A percentile compares a stretch with the other conserved stretches of the same genome.
These are phyloP conservation scores for Myopa tessellatipennis DNA, from an alignment of 2,888 invertebrate species.

Conservation along the genomic window DNA sequence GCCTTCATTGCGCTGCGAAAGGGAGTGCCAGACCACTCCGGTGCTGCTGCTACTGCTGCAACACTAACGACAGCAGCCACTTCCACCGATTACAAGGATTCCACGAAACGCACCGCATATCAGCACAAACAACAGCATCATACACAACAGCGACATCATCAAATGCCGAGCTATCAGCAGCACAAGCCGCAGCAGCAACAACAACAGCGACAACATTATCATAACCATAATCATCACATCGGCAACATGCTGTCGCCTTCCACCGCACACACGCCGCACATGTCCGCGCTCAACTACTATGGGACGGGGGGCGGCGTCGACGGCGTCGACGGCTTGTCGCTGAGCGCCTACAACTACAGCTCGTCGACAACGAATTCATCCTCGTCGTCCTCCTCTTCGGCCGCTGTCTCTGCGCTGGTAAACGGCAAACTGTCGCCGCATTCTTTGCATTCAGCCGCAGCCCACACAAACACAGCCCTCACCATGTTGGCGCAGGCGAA, in stretches of 20 bases:
- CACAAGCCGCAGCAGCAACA: slow-evolving; percentile 38
- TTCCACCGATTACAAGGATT: slow-evolving; percentile 40
- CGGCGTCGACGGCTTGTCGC: slow-evolving; percentile 38
- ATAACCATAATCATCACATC: slow-evolving; percentile 24
- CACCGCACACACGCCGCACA: slow-evolving; percentile 35
- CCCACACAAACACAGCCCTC: slow-evolving; percentile 9
- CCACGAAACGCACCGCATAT: slow-evolving; percentile 35
- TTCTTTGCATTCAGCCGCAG: slow-evolving; percentile 22
- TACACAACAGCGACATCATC: slow-evolving; percentile 21
- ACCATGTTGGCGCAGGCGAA: slow-evolving; percentile 9
- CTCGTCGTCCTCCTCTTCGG: slow-evolving; percentile 45
- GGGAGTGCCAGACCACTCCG: slow-evolving; percentile 47
- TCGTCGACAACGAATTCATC: slow-evolving; percentile 48
- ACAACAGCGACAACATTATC: slow-evolving; percentile 25
- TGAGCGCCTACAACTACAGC: slow-evolving; percentile 42
- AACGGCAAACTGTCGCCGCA: slow-evolving; percentile 56
- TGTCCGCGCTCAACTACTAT: slow-evolving; percentile 56
- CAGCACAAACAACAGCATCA: slow-evolving; percentile 22
- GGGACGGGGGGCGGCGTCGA: slow-evolving; percentile 47
- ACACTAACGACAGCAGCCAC: slow-evolving; percentile 26
- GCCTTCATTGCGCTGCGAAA: slow-evolving; percentile 61
- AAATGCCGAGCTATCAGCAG: slow-evolving; percentile 32
- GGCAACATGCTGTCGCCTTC: slow-evolving; percentile 31
- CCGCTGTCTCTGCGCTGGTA: slow-evolving; percentile 31
- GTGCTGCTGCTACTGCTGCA: slow-evolving; percentile 40